phyloP scores from a whole-genome alignment of 1,140 invertebrate genomes.

The Listronotus oregonensis region DNA sequence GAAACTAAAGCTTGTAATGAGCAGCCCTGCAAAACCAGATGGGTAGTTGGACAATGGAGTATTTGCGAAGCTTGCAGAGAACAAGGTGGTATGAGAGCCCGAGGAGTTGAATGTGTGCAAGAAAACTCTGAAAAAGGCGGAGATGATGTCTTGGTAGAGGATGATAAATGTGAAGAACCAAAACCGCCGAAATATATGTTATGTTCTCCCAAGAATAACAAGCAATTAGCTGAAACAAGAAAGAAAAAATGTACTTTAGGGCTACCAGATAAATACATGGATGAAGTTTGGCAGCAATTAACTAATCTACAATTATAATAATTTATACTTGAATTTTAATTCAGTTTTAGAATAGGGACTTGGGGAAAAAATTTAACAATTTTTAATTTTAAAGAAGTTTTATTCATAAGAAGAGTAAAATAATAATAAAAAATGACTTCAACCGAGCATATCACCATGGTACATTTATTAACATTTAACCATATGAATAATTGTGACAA shows the following conservation, averaged over 20 bases:
- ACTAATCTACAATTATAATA: background rate
- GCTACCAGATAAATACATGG: constrained; percentile 14
- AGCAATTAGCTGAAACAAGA: no score
- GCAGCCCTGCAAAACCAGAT: constrained; percentile 15
- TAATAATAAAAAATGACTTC: no score
- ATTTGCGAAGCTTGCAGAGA: background rate
- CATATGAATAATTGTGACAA: no score
- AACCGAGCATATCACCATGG: no score
- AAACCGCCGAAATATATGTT: constrained; percentile 3
- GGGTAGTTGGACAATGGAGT: constrained; percentile 10
- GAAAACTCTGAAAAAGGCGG: constrained; percentile 11
- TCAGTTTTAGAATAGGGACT: no score
- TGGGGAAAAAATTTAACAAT: no score
- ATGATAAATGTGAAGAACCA: constrained; percentile 12
- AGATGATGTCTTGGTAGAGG: constrained; percentile 13
- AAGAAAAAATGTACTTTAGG: constrained; percentile 9
- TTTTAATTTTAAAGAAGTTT: no score
- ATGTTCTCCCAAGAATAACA: background rate
- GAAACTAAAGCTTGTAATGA: constrained; percentile 18
- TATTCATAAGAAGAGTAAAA: no score
- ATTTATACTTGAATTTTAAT: background rate
- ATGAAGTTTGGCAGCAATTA: constrained; percentile 7
- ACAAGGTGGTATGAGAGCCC: background rate
- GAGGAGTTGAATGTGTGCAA: constrained; percentile 16
- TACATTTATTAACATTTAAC: no score